These are phyloP conservation scores for Drosophila subobscura DNA, from an alignment of 1,140 invertebrate genomes.

Conservation along the genomic window DNA sequence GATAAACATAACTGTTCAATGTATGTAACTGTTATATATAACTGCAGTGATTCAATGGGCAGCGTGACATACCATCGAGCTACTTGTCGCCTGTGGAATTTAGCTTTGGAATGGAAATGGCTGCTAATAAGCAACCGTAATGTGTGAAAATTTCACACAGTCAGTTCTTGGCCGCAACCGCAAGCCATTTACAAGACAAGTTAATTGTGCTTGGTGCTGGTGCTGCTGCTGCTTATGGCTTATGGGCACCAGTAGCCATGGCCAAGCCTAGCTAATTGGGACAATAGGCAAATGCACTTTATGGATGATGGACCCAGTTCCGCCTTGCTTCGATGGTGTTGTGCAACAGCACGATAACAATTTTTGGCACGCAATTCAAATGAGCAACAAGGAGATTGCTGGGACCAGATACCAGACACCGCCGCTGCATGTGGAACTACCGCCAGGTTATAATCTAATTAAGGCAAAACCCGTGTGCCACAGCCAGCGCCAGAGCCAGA, in stretches of 20 bases:
- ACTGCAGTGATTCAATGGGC: too few species aligned
- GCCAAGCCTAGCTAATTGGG: slow-evolving; percentile 53
- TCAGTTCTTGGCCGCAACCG: slow-evolving; percentile 48
- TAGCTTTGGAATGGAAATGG: slow-evolving; percentile 5
- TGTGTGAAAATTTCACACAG: slow-evolving; percentile 71
- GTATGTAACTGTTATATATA: too few species aligned
- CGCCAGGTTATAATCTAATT: slow-evolving; percentile 66
- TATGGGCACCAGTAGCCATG: slow-evolving; percentile 56
- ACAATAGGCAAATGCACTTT: slow-evolving; percentile 43
- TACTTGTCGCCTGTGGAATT: too few species aligned
- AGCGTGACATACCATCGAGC: too few species aligned
- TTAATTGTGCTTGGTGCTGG: slow-evolving; percentile 70
- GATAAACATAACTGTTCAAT: slow-evolving; percentile 8
- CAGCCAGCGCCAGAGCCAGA: slow-evolving; percentile 4
- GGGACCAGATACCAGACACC: slow-evolving; percentile 51
- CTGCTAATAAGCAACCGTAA: slow-evolving; percentile 42
- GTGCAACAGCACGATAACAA: slow-evolving; percentile 36
- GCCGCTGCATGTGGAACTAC: slow-evolving; percentile 13
- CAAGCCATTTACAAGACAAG: slow-evolving; percentile 58
- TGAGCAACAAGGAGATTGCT: slow-evolving; percentile 38
- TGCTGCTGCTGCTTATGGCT: slow-evolving; percentile 12
- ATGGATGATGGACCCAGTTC: slow-evolving; percentile 47
- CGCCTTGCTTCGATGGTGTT: slow-evolving; percentile 50
- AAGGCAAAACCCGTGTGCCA: slow-evolving; percentile 34
- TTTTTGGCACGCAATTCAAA: slow-evolving; percentile 70